Evolutionary conservation across 2,888 invertebrate genomes (phyloP).

Genomic region (Bimastos eiseni): DNA sequence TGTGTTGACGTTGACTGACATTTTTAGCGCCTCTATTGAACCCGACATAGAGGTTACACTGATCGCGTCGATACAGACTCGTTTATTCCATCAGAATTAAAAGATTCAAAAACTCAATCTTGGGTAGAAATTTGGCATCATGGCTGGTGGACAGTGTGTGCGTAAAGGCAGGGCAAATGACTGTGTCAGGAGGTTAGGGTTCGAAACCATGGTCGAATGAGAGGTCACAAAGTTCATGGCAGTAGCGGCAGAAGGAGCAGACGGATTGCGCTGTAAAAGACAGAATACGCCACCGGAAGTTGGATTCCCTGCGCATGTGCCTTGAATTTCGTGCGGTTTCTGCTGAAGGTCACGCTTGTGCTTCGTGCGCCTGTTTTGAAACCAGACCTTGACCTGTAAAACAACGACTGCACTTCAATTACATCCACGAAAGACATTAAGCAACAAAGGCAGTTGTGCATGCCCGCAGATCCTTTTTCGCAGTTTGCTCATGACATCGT

Average conservation of each 20-base stretch:
- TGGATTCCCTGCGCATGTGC: neutral
- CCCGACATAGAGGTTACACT: neutral
- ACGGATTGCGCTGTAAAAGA: neutral
- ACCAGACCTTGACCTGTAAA: slow-evolving; percentile 18
- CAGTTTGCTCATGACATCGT: too few relatives aligned
- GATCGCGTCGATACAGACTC: neutral
- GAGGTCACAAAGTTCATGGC: neutral
- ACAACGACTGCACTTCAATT: neutral
- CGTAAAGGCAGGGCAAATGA: neutral
- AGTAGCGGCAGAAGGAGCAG: neutral
- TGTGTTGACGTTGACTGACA: too few relatives aligned
- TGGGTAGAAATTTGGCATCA: slow-evolving; percentile 4
- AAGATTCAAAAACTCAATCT: neutral
- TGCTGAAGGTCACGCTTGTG: neutral
- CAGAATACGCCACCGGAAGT: neutral
- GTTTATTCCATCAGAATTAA: too few relatives aligned
- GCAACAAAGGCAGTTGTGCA: too few relatives aligned
- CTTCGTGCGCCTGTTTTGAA: slow-evolving; percentile 7
- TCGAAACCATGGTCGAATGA: neutral
- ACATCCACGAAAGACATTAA: neutral
- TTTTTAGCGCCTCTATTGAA: neutral
- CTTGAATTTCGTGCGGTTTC: neutral
- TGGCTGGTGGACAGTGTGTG: neutral
- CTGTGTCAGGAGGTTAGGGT: neutral
- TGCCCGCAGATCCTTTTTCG: too few relatives aligned